A percentile compares a stretch with the other conserved stretches of the same genome.
Evolutionary conservation across 2,113 vertebrate genomes (phyloP).

Genomic region (Heterotilapia buettikoferi): DNA sequence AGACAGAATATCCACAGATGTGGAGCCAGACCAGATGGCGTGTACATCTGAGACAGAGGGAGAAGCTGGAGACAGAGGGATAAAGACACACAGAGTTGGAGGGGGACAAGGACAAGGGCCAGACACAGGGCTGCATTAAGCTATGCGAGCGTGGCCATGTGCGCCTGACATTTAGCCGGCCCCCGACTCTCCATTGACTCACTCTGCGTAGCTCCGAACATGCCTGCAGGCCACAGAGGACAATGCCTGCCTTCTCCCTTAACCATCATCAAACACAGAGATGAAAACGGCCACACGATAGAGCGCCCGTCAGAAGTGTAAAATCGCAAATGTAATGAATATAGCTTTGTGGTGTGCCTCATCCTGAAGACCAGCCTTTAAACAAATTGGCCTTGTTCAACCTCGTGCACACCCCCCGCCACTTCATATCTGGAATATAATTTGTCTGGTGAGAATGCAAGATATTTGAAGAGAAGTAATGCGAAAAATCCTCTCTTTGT

Average conservation of each 20-base stretch:
- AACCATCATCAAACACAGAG: slow-evolving; percentile 79
- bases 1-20: slow-evolving; percentile 69
- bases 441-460: slow-evolving; percentile 40
- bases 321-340: slow-evolving; percentile 80
- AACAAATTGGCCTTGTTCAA: slow-evolving; percentile 62
- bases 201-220: slow-evolving; percentile 73
- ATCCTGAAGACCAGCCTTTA: slow-evolving; percentile 40
- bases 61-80: slow-evolving; percentile 59
- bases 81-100: slow-evolving; percentile 50
- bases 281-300: slow-evolving; percentile 75
- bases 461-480: slow-evolving; percentile 38
- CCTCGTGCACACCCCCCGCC: not conserved
- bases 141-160: slow-evolving; percentile 75
- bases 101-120: slow-evolving; percentile 57
- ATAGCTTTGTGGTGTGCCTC: slow-evolving; percentile 61
- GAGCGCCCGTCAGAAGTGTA: slow-evolving; percentile 76
- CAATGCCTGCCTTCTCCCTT: slow-evolving; percentile 81
- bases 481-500: slow-evolving; percentile 37
- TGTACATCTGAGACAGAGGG: slow-evolving; percentile 55
- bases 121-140: slow-evolving; percentile 78
- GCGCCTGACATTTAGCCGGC: slow-evolving; percentile 83
- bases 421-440: slow-evolving; percentile 35
- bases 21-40: slow-evolving; percentile 69
- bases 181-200: slow-evolving; percentile 69
- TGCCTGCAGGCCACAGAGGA: slow-evolving; percentile 80